Conservation (phyloP, 2,113 vertebrate species). For the Neoarius graeffei region DNA sequence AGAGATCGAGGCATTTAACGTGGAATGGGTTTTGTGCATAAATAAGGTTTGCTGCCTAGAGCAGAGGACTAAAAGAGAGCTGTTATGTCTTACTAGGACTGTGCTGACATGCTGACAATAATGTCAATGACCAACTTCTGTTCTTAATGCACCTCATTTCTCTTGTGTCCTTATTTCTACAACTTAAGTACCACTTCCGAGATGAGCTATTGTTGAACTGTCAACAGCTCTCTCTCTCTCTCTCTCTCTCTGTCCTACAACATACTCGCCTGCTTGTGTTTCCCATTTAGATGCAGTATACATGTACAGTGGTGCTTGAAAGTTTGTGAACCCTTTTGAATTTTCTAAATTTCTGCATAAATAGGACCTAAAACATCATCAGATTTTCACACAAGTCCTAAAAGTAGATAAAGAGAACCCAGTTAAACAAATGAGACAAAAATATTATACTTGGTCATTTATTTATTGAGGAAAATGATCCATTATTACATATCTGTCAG, state of each 20-base stretch:
- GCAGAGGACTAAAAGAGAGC: neutral
- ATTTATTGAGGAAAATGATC: too few species aligned
- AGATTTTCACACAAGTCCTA: too few species aligned
- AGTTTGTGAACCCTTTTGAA: too few species aligned
- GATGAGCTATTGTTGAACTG: neutral
- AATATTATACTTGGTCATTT: too few species aligned
- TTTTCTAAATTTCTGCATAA: too few species aligned
- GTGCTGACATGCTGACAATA: conserved; percentile 12
- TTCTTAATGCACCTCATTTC: conserved; percentile 7
- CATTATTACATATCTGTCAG: too few species aligned
- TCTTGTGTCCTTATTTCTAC: conserved; percentile 10
- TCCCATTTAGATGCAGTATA: too few species aligned
- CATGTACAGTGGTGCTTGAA: too few species aligned
- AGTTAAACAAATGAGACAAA: too few species aligned
- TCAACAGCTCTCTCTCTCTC: neutral
- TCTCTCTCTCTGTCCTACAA: neutral
- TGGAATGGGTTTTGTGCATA: neutral
- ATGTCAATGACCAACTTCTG: conserved; percentile 20
- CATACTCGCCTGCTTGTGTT: too few species aligned
- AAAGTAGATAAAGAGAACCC: too few species aligned
- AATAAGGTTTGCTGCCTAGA: neutral
- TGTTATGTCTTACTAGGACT: neutral
- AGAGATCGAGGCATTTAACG: neutral
- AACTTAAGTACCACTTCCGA: conserved; percentile 9
- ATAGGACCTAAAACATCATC: too few species aligned